Base-by-base conservation (phyloP, 2,797 vertebrate species). In the Lophius americanus region DNA sequence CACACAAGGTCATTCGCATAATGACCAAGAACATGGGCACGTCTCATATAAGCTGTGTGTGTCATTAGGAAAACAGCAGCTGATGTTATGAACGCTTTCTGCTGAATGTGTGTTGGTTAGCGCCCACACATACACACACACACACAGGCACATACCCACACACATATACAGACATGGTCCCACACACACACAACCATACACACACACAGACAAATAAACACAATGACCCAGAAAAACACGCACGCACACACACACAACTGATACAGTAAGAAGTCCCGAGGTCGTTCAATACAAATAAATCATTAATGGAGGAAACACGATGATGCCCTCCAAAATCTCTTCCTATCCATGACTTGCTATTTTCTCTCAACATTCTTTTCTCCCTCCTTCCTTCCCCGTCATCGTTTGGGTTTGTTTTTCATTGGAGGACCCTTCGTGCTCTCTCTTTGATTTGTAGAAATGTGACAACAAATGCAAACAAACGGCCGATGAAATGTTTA, bases 251-350 rank as follows among this genome's bases (percentile, higher is more conserved):
- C 49, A 23, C 55, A 52, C 49, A 5, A 57, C 5, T 9, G 38
- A 60, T 44, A 41, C 64, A 61, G 62, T 13, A 42, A 54, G 55
- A 64, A 51, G 37, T 66, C 51, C 39, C 67, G n/a, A 49, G 41
- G 58, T 58, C 5, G 73, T 70, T 86, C 74, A 0, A 82, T 86
- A 54, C 9, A 37, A 23, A 54, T 86, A 55, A 83, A 88, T 84
- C 73, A 86, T 87, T 78, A 62, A 87, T 64, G 51, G 10, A 2
- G 42, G 62, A 76, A 60, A 60, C 63, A 64, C 2, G 0, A 50
- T 55, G 59, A 50, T 2, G 33, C 37, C 49, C 50, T 56, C 56
- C 37, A 48, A 64, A 11, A 58, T 33, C 13, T 46, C 36, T 60
- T 33, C 57, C 36, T 23, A 52, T 4, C 7, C 37, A 14, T 11